Conservation (phyloP, 2,888 invertebrate species). For the Metallyticus violacea region DNA sequence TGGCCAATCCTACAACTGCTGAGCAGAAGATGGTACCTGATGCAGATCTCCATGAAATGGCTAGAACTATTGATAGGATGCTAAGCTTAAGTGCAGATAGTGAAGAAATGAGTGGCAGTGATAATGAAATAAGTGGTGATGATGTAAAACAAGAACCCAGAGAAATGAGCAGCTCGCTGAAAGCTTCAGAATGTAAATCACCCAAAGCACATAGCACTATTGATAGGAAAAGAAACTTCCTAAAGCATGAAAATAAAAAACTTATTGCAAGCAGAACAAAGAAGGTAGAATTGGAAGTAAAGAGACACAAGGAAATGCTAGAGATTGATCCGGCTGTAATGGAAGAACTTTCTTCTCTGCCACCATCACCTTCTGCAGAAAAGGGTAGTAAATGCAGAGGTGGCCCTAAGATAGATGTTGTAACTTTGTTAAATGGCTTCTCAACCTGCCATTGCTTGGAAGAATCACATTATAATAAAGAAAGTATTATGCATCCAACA, state of each 20-base stretch:
- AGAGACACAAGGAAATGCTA: conserved; percentile 6
- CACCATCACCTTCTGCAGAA: neutral
- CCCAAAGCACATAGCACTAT: neutral
- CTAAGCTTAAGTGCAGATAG: neutral
- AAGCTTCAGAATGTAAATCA: neutral
- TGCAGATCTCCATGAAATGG: conserved; percentile 21
- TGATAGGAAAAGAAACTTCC: neutral
- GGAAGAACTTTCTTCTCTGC: conserved; percentile 22
- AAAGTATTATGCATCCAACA: neutral
- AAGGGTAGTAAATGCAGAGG: conserved; percentile 24
- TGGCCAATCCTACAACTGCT: neutral
- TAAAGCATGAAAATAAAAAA: neutral
- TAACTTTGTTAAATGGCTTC: conserved; percentile 13
- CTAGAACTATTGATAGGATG: conserved; percentile 24
- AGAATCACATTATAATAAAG: conserved; percentile 1
- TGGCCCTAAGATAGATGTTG: conserved; percentile 29
- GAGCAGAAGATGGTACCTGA: conserved; percentile 4
- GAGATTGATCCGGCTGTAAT: conserved; percentile 34
- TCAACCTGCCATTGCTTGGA: conserved; percentile 32
- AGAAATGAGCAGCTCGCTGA: neutral
- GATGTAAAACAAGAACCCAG: neutral
- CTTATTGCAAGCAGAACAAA: neutral
- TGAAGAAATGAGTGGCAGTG: conserved; percentile 5
- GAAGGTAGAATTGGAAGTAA: neutral
- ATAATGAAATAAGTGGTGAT: neutral